These are phyloP conservation scores for Hiodon tergisus DNA, from an alignment of 2,113 vertebrate species.

Conservation along the genomic window DNA sequence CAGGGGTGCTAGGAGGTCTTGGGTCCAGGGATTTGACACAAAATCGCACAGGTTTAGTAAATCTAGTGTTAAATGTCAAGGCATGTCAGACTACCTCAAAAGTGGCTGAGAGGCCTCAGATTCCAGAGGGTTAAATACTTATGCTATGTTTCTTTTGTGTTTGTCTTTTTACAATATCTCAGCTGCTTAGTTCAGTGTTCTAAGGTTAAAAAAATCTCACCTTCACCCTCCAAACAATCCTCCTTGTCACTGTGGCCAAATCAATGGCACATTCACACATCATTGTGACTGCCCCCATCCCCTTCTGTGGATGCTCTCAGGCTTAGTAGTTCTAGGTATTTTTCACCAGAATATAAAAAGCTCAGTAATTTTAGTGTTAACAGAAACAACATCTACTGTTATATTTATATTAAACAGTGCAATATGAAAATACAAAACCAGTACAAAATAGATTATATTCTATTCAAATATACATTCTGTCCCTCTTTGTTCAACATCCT, in stretches of 20 bases:
- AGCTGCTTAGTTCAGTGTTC: not conserved
- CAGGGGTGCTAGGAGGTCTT: too few species aligned
- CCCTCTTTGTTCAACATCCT: constrained; percentile 9
- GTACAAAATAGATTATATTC: constrained; percentile 8
- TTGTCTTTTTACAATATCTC: constrained; percentile 4
- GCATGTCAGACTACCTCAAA: too few species aligned
- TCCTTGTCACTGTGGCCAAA: not conserved
- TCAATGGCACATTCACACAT: too few species aligned
- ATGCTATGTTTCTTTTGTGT: not conserved
- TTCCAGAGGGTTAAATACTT: constrained; percentile 5
- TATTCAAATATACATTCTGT: constrained; percentile 10
- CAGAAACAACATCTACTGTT: too few species aligned
- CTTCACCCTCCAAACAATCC: constrained; percentile 2
- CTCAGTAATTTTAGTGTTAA: too few species aligned
- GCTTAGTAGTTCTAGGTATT: too few species aligned
- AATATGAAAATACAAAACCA: constrained; percentile 10
- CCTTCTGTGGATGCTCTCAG: too few species aligned
- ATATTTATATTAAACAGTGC: not conserved
- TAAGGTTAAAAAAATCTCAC: not conserved
- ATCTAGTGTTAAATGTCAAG: too few species aligned
- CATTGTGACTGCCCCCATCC: too few species aligned
- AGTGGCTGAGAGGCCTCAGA: not conserved
- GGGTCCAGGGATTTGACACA: too few species aligned
- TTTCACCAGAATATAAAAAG: too few species aligned
- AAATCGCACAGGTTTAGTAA: too few species aligned